Conservation (phyloP, 2,888 invertebrate species). For the Chalcis sispes region DNA sequence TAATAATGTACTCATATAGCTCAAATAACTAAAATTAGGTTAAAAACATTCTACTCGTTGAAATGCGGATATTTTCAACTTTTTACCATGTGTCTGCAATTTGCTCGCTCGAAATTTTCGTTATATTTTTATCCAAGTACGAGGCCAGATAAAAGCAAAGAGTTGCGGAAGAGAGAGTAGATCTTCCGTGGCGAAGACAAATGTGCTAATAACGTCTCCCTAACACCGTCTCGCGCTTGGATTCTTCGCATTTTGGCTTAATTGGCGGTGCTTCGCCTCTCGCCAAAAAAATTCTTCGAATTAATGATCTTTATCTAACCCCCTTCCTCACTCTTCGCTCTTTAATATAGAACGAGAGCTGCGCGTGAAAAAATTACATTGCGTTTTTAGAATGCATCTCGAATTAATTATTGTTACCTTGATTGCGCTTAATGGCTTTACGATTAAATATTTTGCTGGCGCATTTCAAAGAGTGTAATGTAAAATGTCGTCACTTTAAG, state of each 20-base stretch:
- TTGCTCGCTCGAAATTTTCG: background rate
- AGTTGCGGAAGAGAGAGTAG: background rate
- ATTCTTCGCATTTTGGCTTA: constrained; percentile 61
- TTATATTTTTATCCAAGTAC: too few species aligned
- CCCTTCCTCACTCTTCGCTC: too few species aligned
- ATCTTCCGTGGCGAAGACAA: constrained; percentile 19
- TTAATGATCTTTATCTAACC: constrained; percentile 55
- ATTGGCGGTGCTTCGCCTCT: constrained; percentile 50
- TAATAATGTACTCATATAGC: too few species aligned
- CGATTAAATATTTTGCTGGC: constrained; percentile 14
- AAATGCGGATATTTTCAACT: too few species aligned
- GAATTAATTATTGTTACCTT: constrained; percentile 34
- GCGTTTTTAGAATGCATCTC: background rate
- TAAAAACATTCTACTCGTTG: too few species aligned
- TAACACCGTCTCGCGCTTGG: constrained; percentile 45
- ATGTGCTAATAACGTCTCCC: constrained; percentile 55
- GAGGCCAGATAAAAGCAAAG: too few species aligned
- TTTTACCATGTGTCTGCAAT: background rate
- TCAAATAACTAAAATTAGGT: too few species aligned
- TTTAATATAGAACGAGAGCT: constrained; percentile 46
- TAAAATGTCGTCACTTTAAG: too few species aligned
- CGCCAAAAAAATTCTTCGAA: constrained; percentile 60
- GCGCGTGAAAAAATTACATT: constrained; percentile 45
- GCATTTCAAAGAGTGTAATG: too few species aligned
- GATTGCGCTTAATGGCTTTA: constrained; percentile 30